Conservation (phyloP, 2,797 vertebrate genomes). For the Anableps anableps region DNA sequence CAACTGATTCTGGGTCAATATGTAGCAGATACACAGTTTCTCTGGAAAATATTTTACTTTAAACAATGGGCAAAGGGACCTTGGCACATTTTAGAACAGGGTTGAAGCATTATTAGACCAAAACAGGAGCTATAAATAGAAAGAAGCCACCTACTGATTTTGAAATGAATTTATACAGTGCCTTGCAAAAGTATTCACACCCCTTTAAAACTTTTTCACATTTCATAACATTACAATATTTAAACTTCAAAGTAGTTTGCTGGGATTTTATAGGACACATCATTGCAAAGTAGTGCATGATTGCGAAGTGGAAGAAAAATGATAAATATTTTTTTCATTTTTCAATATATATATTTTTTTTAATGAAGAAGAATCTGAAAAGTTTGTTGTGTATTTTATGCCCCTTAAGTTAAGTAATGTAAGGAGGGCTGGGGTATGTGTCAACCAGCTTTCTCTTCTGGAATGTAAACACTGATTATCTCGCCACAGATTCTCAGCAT, state of each 20-base stretch:
- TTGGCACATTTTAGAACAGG: background rate
- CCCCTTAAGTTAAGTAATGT: background rate
- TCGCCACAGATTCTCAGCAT: too few relatives aligned
- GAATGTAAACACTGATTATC: too few relatives aligned
- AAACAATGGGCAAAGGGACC: background rate
- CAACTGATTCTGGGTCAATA: conserved; percentile 31
- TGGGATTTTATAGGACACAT: background rate
- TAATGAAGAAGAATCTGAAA: background rate
- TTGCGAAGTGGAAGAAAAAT: background rate
- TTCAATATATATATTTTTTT: background rate
- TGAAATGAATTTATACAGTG: background rate
- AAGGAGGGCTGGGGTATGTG: too few relatives aligned
- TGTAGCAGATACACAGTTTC: conserved; percentile 5
- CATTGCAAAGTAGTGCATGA: background rate
- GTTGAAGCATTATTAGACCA: background rate
- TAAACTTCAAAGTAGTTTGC: background rate
- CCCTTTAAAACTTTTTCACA: background rate
- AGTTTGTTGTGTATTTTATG: background rate
- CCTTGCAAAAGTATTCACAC: background rate
- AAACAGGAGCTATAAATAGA: background rate
- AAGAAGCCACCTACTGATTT: background rate
- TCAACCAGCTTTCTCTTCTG: too few relatives aligned
- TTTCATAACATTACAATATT: background rate
- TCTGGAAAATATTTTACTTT: background rate
- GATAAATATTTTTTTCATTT: background rate